These are phyloP conservation scores for Eulemur rufifrons DNA, from an alignment of 2,113 vertebrate genomes.

Conservation along the genomic window DNA sequence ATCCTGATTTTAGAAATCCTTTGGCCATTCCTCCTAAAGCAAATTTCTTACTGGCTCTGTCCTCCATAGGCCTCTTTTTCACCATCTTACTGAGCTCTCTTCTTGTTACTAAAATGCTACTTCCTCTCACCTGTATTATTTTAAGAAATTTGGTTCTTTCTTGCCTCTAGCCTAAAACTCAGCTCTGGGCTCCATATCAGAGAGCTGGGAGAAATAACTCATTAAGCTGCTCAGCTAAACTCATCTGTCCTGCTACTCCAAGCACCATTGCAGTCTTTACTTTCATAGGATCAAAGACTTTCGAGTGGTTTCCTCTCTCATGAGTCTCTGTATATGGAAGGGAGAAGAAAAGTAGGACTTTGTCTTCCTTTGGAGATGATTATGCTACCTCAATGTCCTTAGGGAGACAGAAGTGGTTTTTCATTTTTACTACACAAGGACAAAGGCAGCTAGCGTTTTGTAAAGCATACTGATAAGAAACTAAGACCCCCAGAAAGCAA, in stretches of 20 bases:
- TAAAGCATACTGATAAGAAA: not conserved
- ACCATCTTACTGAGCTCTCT: not conserved
- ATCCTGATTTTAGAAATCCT: not conserved
- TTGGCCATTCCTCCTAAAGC: not conserved
- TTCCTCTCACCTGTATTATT: not conserved
- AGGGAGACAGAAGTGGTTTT: not conserved
- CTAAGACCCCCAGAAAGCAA: not conserved
- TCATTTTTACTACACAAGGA: not conserved
- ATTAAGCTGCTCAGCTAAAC: not conserved
- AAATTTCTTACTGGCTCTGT: not conserved
- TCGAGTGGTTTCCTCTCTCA: not conserved
- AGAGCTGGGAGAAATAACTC: not conserved
- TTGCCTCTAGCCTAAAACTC: not conserved
- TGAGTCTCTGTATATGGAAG: not conserved
- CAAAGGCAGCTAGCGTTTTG: not conserved
- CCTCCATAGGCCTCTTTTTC: not conserved
- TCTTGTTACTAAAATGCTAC: not conserved
- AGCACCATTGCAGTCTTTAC: not conserved
- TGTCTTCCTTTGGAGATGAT: not conserved
- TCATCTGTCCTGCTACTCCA: not conserved
- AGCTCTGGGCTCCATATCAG: not conserved
- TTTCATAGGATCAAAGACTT: not conserved
- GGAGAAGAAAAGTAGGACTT: not conserved
- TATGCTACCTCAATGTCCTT: not conserved
- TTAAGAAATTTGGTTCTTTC: not conserved